phyloP scores from a whole-genome alignment of 2,797 vertebrate genomes.

The Microcaecilia unicolor region DNA sequence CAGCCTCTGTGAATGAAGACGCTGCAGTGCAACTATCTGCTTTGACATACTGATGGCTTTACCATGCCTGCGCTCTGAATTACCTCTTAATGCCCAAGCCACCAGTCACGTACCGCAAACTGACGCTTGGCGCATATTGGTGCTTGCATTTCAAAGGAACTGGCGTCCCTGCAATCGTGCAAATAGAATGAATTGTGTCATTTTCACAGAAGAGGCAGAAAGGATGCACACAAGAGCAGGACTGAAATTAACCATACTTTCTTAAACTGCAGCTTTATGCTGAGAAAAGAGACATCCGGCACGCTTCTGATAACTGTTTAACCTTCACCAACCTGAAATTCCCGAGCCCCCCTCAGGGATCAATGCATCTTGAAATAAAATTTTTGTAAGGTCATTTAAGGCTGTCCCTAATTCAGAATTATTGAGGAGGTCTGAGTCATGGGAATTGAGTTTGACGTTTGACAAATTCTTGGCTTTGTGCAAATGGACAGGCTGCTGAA shows the following conservation, averaged over 20 bases:
- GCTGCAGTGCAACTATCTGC: conserved; percentile 31
- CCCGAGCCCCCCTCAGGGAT: conserved; percentile 76
- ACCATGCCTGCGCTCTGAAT: conserved; percentile 16
- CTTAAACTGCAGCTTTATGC: neutral
- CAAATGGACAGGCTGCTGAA: conserved; percentile 82
- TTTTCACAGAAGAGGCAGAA: conserved; percentile 21
- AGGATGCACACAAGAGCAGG: conserved; percentile 10
- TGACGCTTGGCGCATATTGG: neutral
- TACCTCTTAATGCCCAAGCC: conserved; percentile 19
- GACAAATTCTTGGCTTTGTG: conserved; percentile 95
- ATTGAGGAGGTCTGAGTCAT: conserved; percentile 70
- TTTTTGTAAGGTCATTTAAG: conserved; percentile 97
- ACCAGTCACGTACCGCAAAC: neutral
- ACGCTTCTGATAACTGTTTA: conserved; percentile 63
- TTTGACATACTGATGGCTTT: conserved; percentile 32
- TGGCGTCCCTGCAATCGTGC: conserved; percentile 20
- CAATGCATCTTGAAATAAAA: conserved; percentile 84
- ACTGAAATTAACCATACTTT: conserved; percentile 1
- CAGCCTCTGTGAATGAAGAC: conserved; percentile 6
- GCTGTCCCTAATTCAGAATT: conserved; percentile 82
- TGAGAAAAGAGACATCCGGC: conserved; percentile 13
- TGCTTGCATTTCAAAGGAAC: conserved; percentile 20
- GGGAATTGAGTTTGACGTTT: conserved; percentile 86
- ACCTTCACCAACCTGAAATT: conserved; percentile 71
- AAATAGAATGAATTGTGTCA: conserved; percentile 25